Conservation (phyloP, 2,888 invertebrate genomes). For the Drosophila subsilvestris region DNA sequence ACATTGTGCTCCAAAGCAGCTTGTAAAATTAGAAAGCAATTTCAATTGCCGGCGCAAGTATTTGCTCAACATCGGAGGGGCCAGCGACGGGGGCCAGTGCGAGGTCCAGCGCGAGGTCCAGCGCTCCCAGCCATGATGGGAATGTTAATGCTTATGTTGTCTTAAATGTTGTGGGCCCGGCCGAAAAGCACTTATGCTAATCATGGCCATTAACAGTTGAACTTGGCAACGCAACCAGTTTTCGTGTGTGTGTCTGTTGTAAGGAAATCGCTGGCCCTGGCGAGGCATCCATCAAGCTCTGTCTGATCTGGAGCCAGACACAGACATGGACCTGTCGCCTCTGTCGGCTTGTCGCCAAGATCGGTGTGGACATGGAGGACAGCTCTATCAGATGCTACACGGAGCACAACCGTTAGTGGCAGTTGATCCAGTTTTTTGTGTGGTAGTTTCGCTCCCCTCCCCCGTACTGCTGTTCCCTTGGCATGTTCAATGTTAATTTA, state of each 20-base stretch:
- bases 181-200: slow-evolving; percentile 69
- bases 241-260: slow-evolving; percentile 3
- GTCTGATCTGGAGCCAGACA: slow-evolving; percentile 47
- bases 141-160: slow-evolving; percentile 60
- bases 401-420: slow-evolving; percentile 58
- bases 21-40: slow-evolving; percentile 78
- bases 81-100: too few species aligned
- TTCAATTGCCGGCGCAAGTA: slow-evolving; percentile 60
- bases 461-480: slow-evolving; percentile 27
- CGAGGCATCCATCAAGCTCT: slow-evolving; percentile 66
- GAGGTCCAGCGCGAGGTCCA: too few species aligned
- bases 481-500: slow-evolving; percentile 72
- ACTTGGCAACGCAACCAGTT: slow-evolving; percentile 29
- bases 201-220: slow-evolving; percentile 57
- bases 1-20: slow-evolving; percentile 59
- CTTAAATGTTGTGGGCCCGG: slow-evolving; percentile 59
- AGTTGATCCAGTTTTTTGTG: slow-evolving; percentile 28
- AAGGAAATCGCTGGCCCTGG: slow-evolving; percentile 50
- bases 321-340: slow-evolving; percentile 37
- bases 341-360: slow-evolving; percentile 64
- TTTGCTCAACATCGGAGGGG: slow-evolving; percentile 12
- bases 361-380: slow-evolving; percentile 42
- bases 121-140: slow-evolving; percentile 24
- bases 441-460: neutral
- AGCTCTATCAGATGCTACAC: slow-evolving; percentile 14